Conservation (phyloP, 2,888 invertebrate species). For the Axea sp. region DNA sequence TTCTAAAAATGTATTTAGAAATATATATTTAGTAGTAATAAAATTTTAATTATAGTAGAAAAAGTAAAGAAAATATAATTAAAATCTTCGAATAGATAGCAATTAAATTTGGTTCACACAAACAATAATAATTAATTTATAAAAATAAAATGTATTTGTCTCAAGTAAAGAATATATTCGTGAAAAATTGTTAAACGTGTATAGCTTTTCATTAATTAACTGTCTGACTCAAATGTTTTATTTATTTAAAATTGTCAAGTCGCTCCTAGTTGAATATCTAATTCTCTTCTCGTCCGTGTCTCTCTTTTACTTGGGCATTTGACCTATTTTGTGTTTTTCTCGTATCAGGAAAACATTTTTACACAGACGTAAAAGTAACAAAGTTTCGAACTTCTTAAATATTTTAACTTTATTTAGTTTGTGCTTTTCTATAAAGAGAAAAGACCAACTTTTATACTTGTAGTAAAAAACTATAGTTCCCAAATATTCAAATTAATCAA, state of each 20-base stretch:
- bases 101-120: no score
- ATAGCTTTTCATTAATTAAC: no score
- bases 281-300: neutral
- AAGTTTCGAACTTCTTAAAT: conserved; percentile 16
- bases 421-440: neutral
- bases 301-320: conserved; percentile 4
- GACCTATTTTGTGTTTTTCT: conserved; percentile 28
- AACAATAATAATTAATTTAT: no score
- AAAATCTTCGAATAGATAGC: no score
- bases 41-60: no score
- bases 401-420: conserved; percentile 19
- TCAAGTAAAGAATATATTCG: no score
- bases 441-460: neutral
- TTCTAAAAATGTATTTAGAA: no score
- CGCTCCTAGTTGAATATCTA: conserved; percentile 19
- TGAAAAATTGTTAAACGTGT: no score
- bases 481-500: neutral
- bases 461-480: neutral
- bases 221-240: no score
- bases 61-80: no score
- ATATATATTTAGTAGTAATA: no score
- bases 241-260: conserved; percentile 17
- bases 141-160: no score
- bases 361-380: conserved; percentile 18
- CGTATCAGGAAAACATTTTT: conserved; percentile 23